A percentile compares a stretch with the other conserved stretches of the same genome.
Conservation (phyloP, 2,113 vertebrate genomes). For the Triplophysa siluroides region DNA sequence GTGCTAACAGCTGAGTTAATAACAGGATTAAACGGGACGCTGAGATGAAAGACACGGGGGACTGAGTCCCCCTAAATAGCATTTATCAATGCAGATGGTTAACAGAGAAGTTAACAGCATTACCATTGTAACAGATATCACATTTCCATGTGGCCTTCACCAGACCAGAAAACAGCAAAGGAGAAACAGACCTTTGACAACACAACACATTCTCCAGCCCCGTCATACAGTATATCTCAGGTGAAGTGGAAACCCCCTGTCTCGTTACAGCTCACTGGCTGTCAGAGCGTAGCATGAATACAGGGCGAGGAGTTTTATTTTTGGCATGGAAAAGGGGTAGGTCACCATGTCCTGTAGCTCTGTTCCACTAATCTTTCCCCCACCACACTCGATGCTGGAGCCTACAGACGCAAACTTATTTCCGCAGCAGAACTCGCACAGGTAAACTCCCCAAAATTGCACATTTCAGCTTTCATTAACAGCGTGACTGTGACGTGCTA, state of each 20-base stretch:
- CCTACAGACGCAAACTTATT: conserved; percentile 69
- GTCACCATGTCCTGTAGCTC: conserved; percentile 53
- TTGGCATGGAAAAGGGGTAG: conserved; percentile 68
- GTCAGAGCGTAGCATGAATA: conserved; percentile 62
- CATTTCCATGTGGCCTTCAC: background rate
- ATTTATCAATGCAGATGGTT: background rate
- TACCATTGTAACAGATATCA: background rate
- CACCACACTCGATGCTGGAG: conserved; percentile 64
- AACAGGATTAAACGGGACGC: too few species aligned
- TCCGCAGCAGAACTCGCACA: conserved; percentile 61
- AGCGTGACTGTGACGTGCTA: background rate
- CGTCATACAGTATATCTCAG: conserved; percentile 60
- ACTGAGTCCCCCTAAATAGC: too few species aligned
- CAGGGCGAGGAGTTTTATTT: conserved; percentile 77
- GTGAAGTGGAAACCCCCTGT: conserved; percentile 67
- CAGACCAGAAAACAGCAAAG: conserved; percentile 28
- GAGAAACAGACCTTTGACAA: conserved; percentile 12
- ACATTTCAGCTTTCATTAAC: conserved; percentile 3
- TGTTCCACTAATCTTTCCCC: conserved; percentile 60
- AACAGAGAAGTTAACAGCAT: background rate
- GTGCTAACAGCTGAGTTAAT: too few species aligned
- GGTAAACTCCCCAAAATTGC: conserved; percentile 73
- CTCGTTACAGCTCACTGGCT: conserved; percentile 49
- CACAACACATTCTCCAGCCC: background rate
- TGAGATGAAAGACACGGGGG: too few species aligned